phyloP scores from a whole-genome alignment of 2,797 vertebrate genomes.

The Botia almorhae region DNA sequence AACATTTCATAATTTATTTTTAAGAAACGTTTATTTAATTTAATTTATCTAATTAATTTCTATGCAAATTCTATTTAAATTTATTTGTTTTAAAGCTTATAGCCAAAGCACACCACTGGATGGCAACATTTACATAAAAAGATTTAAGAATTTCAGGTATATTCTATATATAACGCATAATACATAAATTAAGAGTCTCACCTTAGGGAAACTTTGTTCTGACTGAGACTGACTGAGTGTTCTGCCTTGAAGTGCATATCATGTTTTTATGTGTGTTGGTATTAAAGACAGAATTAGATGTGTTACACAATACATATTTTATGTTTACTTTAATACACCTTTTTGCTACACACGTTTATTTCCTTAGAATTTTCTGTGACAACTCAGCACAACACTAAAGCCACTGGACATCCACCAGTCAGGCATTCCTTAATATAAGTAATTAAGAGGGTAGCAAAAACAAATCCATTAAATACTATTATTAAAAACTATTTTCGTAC shows the following conservation, averaged over 20 bases:
- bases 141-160: neutral
- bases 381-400: neutral
- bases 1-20: neutral
- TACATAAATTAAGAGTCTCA: too few relatives aligned
- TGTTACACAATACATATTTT: neutral
- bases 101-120: neutral
- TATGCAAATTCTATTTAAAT: neutral
- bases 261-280: neutral
- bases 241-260: neutral
- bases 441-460: neutral
- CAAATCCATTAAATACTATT: neutral
- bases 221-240: too few relatives aligned
- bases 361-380: neutral
- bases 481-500: neutral
- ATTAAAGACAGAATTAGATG: neutral
- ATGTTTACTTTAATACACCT: neutral
- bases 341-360: neutral
- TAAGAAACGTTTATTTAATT: neutral
- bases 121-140: slow-evolving; percentile 29
- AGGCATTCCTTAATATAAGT: neutral
- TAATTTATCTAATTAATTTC: neutral
- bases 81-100: neutral
- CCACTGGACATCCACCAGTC: neutral
- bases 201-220: too few relatives aligned
- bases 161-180: too few relatives aligned